These are phyloP conservation scores for Urosaurus nigricauda DNA, from an alignment of 2,797 vertebrate genomes.

Conservation along the genomic window DNA sequence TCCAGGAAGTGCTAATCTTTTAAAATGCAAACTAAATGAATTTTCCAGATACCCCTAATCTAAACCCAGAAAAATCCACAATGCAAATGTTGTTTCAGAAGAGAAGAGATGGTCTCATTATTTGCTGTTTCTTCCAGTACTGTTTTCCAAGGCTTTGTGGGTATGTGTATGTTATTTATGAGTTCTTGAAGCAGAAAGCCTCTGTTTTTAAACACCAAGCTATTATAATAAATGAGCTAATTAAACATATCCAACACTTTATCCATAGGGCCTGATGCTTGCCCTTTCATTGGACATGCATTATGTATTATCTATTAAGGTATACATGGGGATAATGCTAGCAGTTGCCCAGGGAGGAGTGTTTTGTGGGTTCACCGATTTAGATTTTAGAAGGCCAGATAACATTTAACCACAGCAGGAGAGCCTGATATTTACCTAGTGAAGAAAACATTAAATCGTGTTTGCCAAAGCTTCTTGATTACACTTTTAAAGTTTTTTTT, in stretches of 20 bases:
- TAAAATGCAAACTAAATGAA: not conserved
- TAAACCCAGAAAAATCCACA: not conserved
- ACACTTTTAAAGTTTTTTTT: conserved; percentile 20
- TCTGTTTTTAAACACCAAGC: conserved; percentile 42
- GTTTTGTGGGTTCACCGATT: not conserved
- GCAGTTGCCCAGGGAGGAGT: conserved; percentile 13
- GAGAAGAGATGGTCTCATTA: not conserved
- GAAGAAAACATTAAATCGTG: not conserved
- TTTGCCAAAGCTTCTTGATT: conserved; percentile 21
- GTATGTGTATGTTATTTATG: conserved; percentile 21
- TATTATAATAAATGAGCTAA: conserved; percentile 44
- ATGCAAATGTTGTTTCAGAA: not conserved
- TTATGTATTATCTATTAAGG: conserved; percentile 33
- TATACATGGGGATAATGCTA: conserved; percentile 8
- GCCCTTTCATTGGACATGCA: conserved; percentile 24
- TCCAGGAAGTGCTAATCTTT: not conserved
- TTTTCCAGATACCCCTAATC: not conserved
- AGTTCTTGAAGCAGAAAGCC: conserved; percentile 20
- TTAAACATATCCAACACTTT: conserved; percentile 26
- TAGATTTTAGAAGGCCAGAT: conserved; percentile 10
- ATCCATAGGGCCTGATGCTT: conserved; percentile 18
- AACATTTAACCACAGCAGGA: not conserved
- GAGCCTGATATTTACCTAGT: not conserved
- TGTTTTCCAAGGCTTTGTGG: conserved; percentile 5
- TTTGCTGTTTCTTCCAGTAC: not conserved